phyloP scores from a whole-genome alignment of 53 echinoderm and acorn worm genomes.

The Arbacia lixula region DNA sequence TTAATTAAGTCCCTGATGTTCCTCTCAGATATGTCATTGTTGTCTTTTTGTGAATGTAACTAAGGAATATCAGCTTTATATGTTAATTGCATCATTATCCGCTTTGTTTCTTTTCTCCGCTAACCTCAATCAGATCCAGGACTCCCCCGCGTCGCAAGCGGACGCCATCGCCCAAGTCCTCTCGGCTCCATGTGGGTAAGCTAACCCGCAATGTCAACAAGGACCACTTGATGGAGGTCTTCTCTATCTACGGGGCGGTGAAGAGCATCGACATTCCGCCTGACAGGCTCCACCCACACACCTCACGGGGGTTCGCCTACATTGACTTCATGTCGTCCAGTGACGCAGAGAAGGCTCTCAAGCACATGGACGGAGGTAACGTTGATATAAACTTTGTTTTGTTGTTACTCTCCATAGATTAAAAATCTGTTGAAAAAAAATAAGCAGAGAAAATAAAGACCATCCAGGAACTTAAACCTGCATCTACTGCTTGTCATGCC shows the following conservation, averaged over 20 bases:
- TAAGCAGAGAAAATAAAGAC: too few species aligned
- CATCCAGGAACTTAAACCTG: too few species aligned
- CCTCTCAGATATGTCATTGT: too few species aligned
- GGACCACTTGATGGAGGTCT: slow-evolving; percentile 94
- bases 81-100: too few species aligned
- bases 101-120: too few species aligned
- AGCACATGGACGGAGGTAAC: slow-evolving; percentile 98
- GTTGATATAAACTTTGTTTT: too few species aligned
- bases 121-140: slow-evolving; percentile 61
- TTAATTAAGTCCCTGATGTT: too few species aligned
- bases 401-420: too few species aligned
- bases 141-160: slow-evolving; percentile 84
- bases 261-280: slow-evolving; percentile 84
- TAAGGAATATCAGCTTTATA: too few species aligned
- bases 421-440: too few species aligned
- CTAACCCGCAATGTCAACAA: slow-evolving; percentile 95
- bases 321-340: slow-evolving; percentile 83
- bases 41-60: too few species aligned
- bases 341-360: slow-evolving; percentile 93
- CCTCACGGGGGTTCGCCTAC: slow-evolving; percentile 84
- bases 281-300: slow-evolving; percentile 72
- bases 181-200: slow-evolving; percentile 78
- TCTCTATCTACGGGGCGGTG: slow-evolving; percentile 88
- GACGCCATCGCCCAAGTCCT: slow-evolving; percentile 86
- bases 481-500: too few species aligned